Conservation (phyloP, 2,113 vertebrate species). For the Ictalurus furcatus region DNA sequence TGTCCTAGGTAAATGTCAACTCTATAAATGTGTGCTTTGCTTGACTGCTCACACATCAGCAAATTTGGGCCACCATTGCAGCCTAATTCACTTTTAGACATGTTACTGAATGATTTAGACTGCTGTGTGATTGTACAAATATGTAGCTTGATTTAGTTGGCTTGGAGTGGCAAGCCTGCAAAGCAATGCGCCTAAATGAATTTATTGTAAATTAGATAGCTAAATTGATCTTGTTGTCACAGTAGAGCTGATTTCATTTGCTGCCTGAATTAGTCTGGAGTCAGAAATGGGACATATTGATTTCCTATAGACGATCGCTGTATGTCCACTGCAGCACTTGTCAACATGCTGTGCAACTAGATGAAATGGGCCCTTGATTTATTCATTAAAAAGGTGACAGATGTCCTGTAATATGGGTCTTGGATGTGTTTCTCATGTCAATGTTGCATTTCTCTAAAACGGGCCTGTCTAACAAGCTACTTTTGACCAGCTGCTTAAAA, state of each 20-base stretch:
- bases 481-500: constrained; percentile 61
- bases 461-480: constrained; percentile 43
- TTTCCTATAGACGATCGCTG: constrained; percentile 48
- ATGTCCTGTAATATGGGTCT: constrained; percentile 13
- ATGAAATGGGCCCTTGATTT: constrained; percentile 37
- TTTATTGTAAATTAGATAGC: constrained; percentile 53
- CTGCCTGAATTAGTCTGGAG: constrained; percentile 51
- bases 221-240: constrained; percentile 51
- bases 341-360: constrained; percentile 31
- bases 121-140: constrained; percentile 30
- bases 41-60: constrained; percentile 27
- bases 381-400: constrained; percentile 25
- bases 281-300: constrained; percentile 53
- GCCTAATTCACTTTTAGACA: not conserved
- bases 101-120: not conserved
- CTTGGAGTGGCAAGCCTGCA: constrained; percentile 7
- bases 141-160: constrained; percentile 18
- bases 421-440: constrained; percentile 3
- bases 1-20: constrained; percentile 34
- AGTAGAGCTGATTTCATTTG: constrained; percentile 50
- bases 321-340: constrained; percentile 39
- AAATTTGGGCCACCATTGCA: not conserved
- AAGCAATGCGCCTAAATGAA: constrained; percentile 37
- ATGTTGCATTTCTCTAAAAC: constrained; percentile 8
- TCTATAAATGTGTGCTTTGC: constrained; percentile 24